phyloP scores from a whole-genome alignment of 2,888 invertebrate genomes.

The Eumacrocentrus americanus region DNA sequence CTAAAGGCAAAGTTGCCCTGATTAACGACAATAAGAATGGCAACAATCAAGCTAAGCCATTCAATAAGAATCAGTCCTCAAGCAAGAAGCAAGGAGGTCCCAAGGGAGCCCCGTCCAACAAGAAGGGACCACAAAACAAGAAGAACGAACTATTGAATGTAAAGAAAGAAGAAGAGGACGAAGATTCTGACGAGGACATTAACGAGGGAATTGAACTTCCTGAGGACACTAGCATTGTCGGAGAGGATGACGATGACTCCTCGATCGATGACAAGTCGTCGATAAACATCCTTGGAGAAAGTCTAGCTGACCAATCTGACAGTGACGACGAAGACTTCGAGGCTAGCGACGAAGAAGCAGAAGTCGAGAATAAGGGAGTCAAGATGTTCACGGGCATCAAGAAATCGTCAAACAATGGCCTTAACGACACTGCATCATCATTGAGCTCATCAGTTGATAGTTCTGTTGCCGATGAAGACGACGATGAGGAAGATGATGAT shows the following conservation, averaged over 20 bases:
- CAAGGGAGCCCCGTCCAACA: background rate
- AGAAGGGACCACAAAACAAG: slow-evolving; percentile 21
- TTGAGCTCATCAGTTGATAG: slow-evolving; percentile 16
- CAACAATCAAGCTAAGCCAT: background rate
- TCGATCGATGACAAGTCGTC: slow-evolving; percentile 30
- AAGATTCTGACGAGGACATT: slow-evolving; percentile 37
- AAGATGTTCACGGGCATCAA: slow-evolving; percentile 48
- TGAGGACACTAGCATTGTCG: slow-evolving; percentile 34
- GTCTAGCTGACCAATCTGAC: slow-evolving; percentile 32
- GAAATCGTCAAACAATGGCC: slow-evolving; percentile 3
- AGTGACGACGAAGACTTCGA: slow-evolving; percentile 34
- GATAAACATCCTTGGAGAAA: slow-evolving; percentile 33
- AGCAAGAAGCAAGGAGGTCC: slow-evolving; percentile 19
- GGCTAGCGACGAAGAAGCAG: slow-evolving; percentile 29
- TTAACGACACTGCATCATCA: slow-evolving; percentile 21
- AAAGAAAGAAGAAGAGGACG: slow-evolving; percentile 24
- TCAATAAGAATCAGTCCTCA: background rate
- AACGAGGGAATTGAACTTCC: slow-evolving; percentile 36
- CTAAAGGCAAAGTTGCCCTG: slow-evolving; percentile 40
- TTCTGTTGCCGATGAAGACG: slow-evolving; percentile 31
- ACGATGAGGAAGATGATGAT: slow-evolving; percentile 40
- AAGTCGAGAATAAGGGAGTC: slow-evolving; percentile 39
- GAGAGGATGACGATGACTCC: slow-evolving; percentile 32
- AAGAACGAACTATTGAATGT: slow-evolving; percentile 18
- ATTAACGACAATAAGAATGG: slow-evolving; percentile 35